Percentiles rank a stretch among this genome's conserved stretches.
Evolutionary conservation across 2,113 vertebrate genomes (phyloP).

Genomic region (Archocentrus centrarchus): DNA sequence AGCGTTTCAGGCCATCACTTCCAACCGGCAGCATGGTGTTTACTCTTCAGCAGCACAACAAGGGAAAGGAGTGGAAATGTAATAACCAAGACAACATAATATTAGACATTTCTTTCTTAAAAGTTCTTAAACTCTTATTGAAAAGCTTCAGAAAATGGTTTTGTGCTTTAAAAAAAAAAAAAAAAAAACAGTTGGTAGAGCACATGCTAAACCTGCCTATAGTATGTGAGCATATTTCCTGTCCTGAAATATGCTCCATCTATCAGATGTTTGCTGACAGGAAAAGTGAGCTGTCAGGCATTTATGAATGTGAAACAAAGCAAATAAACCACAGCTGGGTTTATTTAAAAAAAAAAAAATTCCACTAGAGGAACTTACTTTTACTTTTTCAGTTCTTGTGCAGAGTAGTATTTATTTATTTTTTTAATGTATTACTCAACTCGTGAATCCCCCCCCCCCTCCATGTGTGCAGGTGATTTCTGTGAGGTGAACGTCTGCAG

Average conservation of each 20-base stretch:
- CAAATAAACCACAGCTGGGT: not conserved
- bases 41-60: constrained; percentile 12
- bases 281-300: constrained; percentile 8
- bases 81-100: not conserved
- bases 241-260: constrained; percentile 7
- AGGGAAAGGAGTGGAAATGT: not conserved
- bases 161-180: not conserved
- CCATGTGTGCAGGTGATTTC: constrained; percentile 82
- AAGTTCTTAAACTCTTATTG: not conserved
- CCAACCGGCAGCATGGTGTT: constrained; percentile 10
- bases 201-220: not conserved
- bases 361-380: not conserved
- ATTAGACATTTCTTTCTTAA: not conserved
- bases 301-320: constrained; percentile 10
- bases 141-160: not conserved
- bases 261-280: constrained; percentile 31
- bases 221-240: constrained; percentile 25
- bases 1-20: constrained; percentile 57
- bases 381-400: not conserved
- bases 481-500: constrained; percentile 87
- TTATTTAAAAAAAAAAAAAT: not conserved
- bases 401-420: not conserved
- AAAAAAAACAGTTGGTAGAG: not conserved
- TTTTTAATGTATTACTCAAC: not conserved
- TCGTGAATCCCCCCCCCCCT: not conserved